These are phyloP conservation scores for Thamnaconus septentrionalis DNA, from an alignment of 2,113 vertebrate genomes.

Conservation along the genomic window DNA sequence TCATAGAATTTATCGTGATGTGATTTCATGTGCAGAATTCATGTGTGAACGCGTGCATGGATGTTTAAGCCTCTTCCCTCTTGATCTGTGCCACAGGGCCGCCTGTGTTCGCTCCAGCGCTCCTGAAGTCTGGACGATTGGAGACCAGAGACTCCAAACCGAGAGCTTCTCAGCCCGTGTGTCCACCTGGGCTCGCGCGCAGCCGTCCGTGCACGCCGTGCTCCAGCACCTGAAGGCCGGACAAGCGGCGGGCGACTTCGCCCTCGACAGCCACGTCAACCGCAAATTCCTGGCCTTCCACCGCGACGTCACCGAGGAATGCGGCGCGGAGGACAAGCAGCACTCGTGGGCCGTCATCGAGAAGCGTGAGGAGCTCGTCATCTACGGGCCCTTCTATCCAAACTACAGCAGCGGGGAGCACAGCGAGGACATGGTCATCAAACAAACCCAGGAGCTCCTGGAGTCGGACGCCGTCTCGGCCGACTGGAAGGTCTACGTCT, in stretches of 20 bases:
- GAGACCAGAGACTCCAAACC: background rate
- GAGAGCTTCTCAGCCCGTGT: conserved; percentile 9
- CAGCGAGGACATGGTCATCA: conserved; percentile 58
- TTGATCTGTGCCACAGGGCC: too few species aligned
- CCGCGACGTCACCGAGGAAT: conserved; percentile 54
- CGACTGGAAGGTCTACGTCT: conserved; percentile 19
- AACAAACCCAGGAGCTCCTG: conserved; percentile 59
- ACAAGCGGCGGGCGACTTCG: background rate
- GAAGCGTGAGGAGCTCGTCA: conserved; percentile 55
- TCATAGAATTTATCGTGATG: too few species aligned
- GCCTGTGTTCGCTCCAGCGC: too few species aligned
- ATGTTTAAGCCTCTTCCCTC: too few species aligned
- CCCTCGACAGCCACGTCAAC: conserved; percentile 25
- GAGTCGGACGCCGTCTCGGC: conserved; percentile 4
- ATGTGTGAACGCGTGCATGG: too few species aligned
- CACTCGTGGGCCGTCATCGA: conserved; percentile 61
- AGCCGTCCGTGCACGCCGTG: conserved; percentile 32
- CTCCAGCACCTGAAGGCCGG: conserved; percentile 26
- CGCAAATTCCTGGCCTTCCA: conserved; percentile 50
- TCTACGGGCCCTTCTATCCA: conserved; percentile 59
- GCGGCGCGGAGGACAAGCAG: conserved; percentile 41
- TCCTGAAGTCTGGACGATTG: background rate
- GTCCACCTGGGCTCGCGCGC: conserved; percentile 43
- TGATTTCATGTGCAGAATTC: too few species aligned
- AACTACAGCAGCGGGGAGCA: conserved; percentile 49